Percentiles rank a stretch among this genome's conserved stretches.
These are phyloP conservation scores for Coelopa pilipes DNA, from an alignment of 2,888 invertebrate species.

Conservation along the genomic window DNA sequence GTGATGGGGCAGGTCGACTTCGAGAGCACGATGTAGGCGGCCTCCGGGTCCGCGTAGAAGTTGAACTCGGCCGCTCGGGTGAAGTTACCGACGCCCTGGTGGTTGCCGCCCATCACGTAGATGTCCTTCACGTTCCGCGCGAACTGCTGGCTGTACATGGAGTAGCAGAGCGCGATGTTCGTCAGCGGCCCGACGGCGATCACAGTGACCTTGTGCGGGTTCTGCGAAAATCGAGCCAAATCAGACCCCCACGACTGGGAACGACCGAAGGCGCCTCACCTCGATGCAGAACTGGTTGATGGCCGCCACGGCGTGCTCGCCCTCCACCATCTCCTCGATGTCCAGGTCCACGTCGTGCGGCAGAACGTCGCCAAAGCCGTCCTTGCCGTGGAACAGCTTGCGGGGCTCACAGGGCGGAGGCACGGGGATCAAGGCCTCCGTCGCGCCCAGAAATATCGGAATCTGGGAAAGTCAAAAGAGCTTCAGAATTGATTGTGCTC, in stretches of 20 bases:
- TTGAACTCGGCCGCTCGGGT: constrained; percentile 79
- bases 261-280: constrained; percentile 57
- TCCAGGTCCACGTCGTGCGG: constrained; percentile 66
- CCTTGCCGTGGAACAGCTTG: constrained; percentile 72
- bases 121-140: constrained; percentile 74
- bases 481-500: not conserved
- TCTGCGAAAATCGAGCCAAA: constrained; percentile 40
- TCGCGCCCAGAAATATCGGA: constrained; percentile 76
- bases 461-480: constrained; percentile 68
- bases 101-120: constrained; percentile 83
- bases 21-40: constrained; percentile 77
- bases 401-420: constrained; percentile 64
- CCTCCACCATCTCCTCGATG: constrained; percentile 67
- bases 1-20: constrained; percentile 71
- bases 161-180: constrained; percentile 80
- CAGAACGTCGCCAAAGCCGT: constrained; percentile 78
- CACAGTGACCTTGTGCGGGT: constrained; percentile 72
- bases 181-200: constrained; percentile 81
- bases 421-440: constrained; percentile 65
- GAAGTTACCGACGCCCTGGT: constrained; percentile 70
- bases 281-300: constrained; percentile 72
- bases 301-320: constrained; percentile 72
- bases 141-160: constrained; percentile 74
- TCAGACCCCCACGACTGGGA: too few relatives aligned
- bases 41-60: constrained; percentile 81